Conservation (phyloP, 1,140 invertebrate genomes). For the Arctopsyche grandis region DNA sequence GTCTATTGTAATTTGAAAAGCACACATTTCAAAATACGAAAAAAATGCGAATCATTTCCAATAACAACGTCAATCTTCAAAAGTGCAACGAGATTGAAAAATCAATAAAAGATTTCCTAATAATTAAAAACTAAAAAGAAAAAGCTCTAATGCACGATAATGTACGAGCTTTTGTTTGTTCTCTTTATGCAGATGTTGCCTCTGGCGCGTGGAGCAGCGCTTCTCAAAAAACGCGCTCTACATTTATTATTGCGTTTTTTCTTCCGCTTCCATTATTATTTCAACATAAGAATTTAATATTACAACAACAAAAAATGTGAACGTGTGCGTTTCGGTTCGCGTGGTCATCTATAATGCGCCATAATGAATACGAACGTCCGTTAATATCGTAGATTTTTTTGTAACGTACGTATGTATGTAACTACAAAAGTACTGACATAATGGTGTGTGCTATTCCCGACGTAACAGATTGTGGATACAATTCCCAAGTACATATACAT, state of each 20-base stretch:
- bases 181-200: slow-evolving; percentile 31
- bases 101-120: too few species aligned
- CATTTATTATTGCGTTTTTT: not conserved
- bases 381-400: slow-evolving; percentile 5
- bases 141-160: not conserved
- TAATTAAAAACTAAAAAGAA: not conserved
- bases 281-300: not conserved
- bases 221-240: not conserved
- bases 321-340: not conserved
- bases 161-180: slow-evolving; percentile 30
- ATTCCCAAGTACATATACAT: not conserved
- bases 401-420: not conserved
- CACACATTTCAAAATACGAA: too few species aligned
- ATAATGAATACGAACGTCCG: slow-evolving; percentile 27
- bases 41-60: too few species aligned
- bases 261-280: not conserved
- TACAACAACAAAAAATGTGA: not conserved
- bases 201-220: not conserved
- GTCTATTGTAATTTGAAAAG: too few species aligned
- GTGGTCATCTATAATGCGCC: slow-evolving; percentile 36
- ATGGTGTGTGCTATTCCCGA: slow-evolving; percentile 31
- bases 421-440: not conserved
- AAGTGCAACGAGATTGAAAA: too few species aligned
- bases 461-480: slow-evolving; percentile 38
- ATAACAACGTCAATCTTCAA: too few species aligned